Evolutionary conservation across 2,888 invertebrate species (phyloP).

Genomic region (Coenonympha arcania): DNA sequence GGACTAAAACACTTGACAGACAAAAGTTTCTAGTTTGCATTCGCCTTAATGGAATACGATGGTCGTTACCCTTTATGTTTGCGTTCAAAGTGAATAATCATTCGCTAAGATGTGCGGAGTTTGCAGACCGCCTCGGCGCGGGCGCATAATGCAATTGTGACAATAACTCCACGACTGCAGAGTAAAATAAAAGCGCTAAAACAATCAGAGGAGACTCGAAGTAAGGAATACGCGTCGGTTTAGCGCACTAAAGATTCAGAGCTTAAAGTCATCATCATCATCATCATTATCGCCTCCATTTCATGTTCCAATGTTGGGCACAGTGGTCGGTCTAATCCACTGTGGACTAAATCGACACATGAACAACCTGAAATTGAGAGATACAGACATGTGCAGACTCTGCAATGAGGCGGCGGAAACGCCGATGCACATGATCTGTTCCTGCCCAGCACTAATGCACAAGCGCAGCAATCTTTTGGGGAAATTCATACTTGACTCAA

Average conservation of each 20-base stretch:
- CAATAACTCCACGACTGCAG: constrained; percentile 63
- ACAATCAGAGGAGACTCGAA: background rate
- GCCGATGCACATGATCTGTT: too few relatives aligned
- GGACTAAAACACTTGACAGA: constrained; percentile 5
- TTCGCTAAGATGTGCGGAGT: constrained; percentile 18
- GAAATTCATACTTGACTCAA: too few relatives aligned
- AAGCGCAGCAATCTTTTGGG: too few relatives aligned
- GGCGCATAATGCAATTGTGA: constrained; percentile 50
- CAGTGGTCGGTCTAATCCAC: too few relatives aligned
- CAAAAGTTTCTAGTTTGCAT: background rate
- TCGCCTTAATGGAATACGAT: constrained; percentile 22
- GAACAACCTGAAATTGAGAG: too few relatives aligned
- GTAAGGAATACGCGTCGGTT: constrained; percentile 29
- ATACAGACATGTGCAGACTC: too few relatives aligned
- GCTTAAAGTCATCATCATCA: constrained; percentile 32
- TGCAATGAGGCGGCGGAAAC: too few relatives aligned
- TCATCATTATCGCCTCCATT: too few relatives aligned
- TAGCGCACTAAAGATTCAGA: constrained; percentile 35
- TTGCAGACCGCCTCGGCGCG: constrained; percentile 32
- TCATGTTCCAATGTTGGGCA: too few relatives aligned
- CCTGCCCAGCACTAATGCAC: too few relatives aligned
- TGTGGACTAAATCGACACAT: too few relatives aligned
- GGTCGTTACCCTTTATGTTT: constrained; percentile 21
- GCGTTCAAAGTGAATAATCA: constrained; percentile 21
- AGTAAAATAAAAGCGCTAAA: constrained; percentile 39